Conservation (phyloP, 2,888 invertebrate genomes). For the Mythimna lalbum region DNA sequence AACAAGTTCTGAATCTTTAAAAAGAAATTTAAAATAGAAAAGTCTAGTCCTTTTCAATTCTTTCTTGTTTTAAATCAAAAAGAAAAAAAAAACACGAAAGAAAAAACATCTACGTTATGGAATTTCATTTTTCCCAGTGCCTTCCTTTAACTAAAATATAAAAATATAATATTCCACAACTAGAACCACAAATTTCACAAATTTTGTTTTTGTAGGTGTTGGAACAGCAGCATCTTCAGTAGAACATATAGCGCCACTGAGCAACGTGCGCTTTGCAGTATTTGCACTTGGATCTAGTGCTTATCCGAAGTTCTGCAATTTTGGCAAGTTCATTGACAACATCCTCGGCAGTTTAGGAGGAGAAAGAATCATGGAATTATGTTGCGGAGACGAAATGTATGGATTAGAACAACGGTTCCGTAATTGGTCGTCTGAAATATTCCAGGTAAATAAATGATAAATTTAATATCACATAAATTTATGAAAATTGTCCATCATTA, state of each 20-base stretch:
- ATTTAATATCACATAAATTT: not conserved
- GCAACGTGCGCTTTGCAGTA: slow-evolving; percentile 97
- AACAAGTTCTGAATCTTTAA: not conserved
- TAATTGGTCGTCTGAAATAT: slow-evolving; percentile 96
- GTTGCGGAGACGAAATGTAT: slow-evolving; percentile 97
- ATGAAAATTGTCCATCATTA: not conserved
- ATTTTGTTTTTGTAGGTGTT: slow-evolving; percentile 88
- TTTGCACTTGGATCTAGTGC: slow-evolving; percentile 98
- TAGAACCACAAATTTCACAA: no score
- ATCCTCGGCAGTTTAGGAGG: slow-evolving; percentile 97
- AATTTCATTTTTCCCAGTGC: not conserved
- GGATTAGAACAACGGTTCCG: slow-evolving; percentile 98
- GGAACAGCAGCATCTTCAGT: slow-evolving; percentile 93
- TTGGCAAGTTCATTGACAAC: slow-evolving; percentile 97
- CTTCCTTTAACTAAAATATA: not conserved
- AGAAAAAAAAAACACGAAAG: no score
- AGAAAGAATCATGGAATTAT: slow-evolving; percentile 95
- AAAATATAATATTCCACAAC: no score
- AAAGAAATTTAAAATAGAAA: not conserved
- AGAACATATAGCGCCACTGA: slow-evolving; percentile 96
- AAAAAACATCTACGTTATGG: not conserved
- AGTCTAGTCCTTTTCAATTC: not conserved
- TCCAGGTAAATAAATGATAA: slow-evolving; percentile 91
- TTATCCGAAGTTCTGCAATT: slow-evolving; percentile 98
- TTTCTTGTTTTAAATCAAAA: not conserved